Base-by-base conservation (phyloP, 2,888 invertebrate species). In the Leptura quadrifasciata region DNA sequence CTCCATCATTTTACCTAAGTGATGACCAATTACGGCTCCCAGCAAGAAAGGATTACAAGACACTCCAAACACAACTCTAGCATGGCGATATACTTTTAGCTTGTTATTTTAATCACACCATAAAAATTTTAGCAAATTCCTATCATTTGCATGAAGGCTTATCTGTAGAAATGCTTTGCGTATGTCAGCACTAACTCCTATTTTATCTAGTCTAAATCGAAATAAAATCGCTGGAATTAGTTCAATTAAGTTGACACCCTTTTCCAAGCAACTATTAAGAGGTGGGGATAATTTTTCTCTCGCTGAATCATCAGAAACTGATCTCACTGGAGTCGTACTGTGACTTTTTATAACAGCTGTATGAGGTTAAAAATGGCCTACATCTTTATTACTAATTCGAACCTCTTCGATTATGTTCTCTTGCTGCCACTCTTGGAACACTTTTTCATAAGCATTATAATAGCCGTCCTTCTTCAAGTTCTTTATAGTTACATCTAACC, bases 151-250 rank as follows among this genome's bases (percentile, higher is more conserved):
- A 3, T 72, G 21, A 18, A 73, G n/a, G 57, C 65, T 18, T 47
- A 76, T 76, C 58, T 78, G 73, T 52, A 79, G 69, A 54, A 80
- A 79, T 31, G 79, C 76, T 70, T 68, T 75, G 31, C 73, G 39
- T 24, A 79, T 79, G 58, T 79, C 79, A 12, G 79, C 58, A 27
- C 76, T 58, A 18, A 77, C 75, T 4, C 80, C 80, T 58, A 79
- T 67, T 52, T 64, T 35, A 8, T 57, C 15, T 61, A 57, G 21
- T 60, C 78, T 54, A 47, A 79, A 80, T 20, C 76, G 9, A 17
- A 77, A 18, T 12, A 80, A 65, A 70, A 77, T 69, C 18, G 67
- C 15, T 15, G 77, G 74, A 20, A 80, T 80, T 10, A 76, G 47
- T 55, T 80, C 77, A 31, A 79, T 80, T 17, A 76, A 47, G 63